phyloP scores from a whole-genome alignment of 2,888 invertebrate genomes.

The Oscheius sp. region DNA sequence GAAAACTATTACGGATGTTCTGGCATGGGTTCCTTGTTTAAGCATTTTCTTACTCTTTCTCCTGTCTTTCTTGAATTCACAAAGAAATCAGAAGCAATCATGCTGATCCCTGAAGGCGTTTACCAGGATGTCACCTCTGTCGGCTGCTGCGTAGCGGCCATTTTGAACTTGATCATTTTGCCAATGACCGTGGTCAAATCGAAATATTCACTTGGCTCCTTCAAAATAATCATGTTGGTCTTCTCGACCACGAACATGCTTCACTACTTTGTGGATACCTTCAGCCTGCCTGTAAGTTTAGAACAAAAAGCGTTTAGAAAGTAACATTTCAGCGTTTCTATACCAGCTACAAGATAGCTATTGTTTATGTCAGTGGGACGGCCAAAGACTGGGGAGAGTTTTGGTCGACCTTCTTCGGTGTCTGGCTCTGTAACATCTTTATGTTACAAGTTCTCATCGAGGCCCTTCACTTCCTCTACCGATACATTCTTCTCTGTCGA shows the following conservation, averaged over 20 bases:
- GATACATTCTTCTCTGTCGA: conserved; percentile 11
- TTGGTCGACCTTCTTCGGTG: conserved; percentile 3
- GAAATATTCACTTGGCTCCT: conserved; percentile 22
- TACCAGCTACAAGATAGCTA: background rate
- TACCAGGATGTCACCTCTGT: conserved; percentile 8
- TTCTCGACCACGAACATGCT: conserved; percentile 7
- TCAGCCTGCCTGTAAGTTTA: conserved; percentile 21
- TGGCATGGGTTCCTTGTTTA: no score
- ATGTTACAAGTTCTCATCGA: conserved; percentile 8
- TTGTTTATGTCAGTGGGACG: conserved; percentile 13
- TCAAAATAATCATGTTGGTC: conserved; percentile 27
- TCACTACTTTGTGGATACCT: conserved; percentile 6
- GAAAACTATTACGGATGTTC: no score
- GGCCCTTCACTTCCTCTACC: conserved; percentile 14
- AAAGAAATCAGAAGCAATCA: background rate
- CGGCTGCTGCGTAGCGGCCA: background rate
- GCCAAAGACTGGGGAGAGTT: background rate
- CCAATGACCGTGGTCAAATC: background rate
- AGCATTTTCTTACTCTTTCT: no score
- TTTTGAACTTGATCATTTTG: conserved; percentile 9
- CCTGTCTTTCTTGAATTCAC: no score
- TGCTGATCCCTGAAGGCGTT: background rate
- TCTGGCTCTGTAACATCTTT: conserved; percentile 7
- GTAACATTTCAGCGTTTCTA: conserved; percentile 13
- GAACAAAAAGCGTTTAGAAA: background rate